Conservation (phyloP, 1,140 invertebrate species). For the Parasteatoda tepidariorum region DNA sequence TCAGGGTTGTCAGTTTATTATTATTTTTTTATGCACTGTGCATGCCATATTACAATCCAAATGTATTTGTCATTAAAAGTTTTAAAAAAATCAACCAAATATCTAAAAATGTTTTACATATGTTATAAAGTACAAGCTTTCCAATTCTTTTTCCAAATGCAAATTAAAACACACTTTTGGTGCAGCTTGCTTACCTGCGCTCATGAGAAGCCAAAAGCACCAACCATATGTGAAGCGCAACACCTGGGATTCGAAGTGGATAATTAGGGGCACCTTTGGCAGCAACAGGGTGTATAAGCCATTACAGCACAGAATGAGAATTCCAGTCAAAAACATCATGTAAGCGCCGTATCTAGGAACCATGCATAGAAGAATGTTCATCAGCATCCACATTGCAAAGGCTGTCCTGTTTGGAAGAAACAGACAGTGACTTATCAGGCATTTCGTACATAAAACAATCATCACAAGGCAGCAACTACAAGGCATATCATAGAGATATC, state of each 20-base stretch:
- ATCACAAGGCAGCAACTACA: neutral
- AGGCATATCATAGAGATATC: too few relatives aligned
- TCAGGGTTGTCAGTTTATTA: too few relatives aligned
- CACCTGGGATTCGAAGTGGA: slow-evolving; percentile 81
- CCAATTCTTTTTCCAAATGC: too few relatives aligned
- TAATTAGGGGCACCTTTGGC: slow-evolving; percentile 79
- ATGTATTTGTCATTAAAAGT: too few relatives aligned
- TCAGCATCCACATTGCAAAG: slow-evolving; percentile 88
- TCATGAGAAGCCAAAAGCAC: slow-evolving; percentile 91
- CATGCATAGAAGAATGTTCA: slow-evolving; percentile 89
- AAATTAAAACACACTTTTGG: too few relatives aligned
- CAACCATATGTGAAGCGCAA: slow-evolving; percentile 87
- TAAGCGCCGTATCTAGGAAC: slow-evolving; percentile 93
- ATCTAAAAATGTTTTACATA: too few relatives aligned
- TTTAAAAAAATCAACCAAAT: too few relatives aligned
- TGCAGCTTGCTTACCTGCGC: slow-evolving; percentile 80
- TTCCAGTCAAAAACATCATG: slow-evolving; percentile 83
- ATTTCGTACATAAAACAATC: too few relatives aligned
- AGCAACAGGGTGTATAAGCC: slow-evolving; percentile 85
- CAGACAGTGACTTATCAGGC: too few relatives aligned
- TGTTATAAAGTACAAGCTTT: too few relatives aligned
- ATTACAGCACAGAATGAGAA: slow-evolving; percentile 80
- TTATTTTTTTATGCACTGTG: too few relatives aligned
- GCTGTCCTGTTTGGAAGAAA: slow-evolving; percentile 71
- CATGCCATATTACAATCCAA: too few relatives aligned